Base-by-base conservation (phyloP, 2,888 invertebrate species). In the Drosophila barbarae region DNA sequence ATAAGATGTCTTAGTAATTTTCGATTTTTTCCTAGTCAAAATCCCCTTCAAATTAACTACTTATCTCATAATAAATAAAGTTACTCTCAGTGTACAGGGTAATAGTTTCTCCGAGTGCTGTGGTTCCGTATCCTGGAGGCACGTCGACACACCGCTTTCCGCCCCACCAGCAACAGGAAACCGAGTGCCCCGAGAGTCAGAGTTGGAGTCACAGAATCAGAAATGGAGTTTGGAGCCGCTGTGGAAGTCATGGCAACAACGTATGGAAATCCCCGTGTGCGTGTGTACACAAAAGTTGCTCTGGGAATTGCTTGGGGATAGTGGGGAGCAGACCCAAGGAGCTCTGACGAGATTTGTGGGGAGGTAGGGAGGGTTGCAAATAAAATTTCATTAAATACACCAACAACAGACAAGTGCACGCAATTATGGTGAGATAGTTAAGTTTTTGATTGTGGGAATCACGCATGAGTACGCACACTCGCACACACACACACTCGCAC, bases 351-450 rank as follows among this genome's bases (percentile, higher is more conserved):
- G 61, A 63, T 64, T 63, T 49, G 63, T 32, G 42, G 39, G 15
- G 39, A 30, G 28, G 28, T 6, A 8, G 28, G 15, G 39, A 23
- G 39, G 26, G 39, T 49, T 38, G 32, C 61, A 72, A 85, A 85
- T 84, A 77, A 77, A 84, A 84, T 86, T 86, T 84, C 78, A 86
- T 84, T 86, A 85, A 86, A 85, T 77, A 85, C 83, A 63, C 71
- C 70, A 68, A 60, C 72, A 64, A 42, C 79, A 84, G 83, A 78
- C 85, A 84, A 85, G 84, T 82, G 85, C 82, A 85, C 83, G 85
- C 86, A 82, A 82, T 82, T 85, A 85, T 85, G 86, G 81, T 71
- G 83, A 83, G 81, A 82, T 84, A 85, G 85, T 85, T 85, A 85
- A 82, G 81, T 82, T 85, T 82, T 85, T 85, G 81, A 82, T 85